These are phyloP conservation scores for Sthenelais limicola DNA, from an alignment of 2,888 invertebrate genomes.

Conservation along the genomic window DNA sequence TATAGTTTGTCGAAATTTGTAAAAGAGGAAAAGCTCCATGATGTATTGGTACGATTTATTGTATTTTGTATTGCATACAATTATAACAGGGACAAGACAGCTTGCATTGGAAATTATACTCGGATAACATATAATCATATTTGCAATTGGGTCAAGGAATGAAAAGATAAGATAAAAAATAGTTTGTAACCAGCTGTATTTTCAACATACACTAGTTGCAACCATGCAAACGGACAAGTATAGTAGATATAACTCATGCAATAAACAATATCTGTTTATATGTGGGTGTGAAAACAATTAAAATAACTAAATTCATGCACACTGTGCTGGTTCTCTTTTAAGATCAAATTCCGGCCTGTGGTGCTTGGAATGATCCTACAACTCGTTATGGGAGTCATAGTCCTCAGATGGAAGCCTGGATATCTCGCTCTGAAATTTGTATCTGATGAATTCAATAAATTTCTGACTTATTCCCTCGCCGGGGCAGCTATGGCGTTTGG, in stretches of 20 bases:
- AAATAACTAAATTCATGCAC: no score
- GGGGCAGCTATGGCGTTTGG: conserved; percentile 47
- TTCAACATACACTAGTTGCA: no score
- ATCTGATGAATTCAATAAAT: conserved; percentile 41
- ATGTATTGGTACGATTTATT: neutral
- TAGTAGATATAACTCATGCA: no score
- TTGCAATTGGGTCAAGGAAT: no score
- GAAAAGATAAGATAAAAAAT: no score
- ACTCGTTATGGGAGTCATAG: conserved; percentile 43
- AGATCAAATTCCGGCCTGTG: conserved; percentile 48
- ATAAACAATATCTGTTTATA: no score
- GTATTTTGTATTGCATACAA: neutral
- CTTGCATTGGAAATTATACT: no score
- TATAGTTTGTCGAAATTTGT: no score
- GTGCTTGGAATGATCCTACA: conserved; percentile 46
- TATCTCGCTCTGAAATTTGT: conserved; percentile 43
- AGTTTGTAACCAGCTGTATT: no score
- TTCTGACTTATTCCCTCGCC: conserved; percentile 43
- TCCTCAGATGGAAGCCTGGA: conserved; percentile 44
- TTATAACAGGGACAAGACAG: neutral
- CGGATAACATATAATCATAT: no score
- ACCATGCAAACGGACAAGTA: no score
- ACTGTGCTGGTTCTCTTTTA: neutral
- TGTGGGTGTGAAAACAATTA: no score
- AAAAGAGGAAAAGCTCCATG: neutral